Evolutionary conservation across 2,113 vertebrate species (phyloP), one percentile per base, ranked within the genome.

Genomic region (Ardeotis arabs): DNA sequence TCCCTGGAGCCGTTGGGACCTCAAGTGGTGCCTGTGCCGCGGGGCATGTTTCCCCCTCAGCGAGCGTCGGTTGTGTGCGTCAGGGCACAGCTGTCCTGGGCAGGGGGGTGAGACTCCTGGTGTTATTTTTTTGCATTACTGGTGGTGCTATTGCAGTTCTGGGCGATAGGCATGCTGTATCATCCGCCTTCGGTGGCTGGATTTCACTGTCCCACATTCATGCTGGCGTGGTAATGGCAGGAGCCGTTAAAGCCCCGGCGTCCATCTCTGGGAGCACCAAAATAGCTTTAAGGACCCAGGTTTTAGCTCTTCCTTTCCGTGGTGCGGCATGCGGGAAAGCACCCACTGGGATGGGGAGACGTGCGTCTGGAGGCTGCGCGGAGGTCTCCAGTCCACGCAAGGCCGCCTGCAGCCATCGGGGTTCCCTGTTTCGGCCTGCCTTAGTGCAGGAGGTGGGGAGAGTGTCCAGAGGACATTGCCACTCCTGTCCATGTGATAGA

Each of bases 51-150:
- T 64, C 22, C 72, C 31, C 28, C 56, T 73, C 53, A 12, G 56
- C 0, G 0, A 39, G 49, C 9, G 5, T 33, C 2, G 2, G 45
- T 70, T 22, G 24, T 33, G 1, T 14, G 55, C 6, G 2, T 21
- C 39, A 31, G 58, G 44, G 50, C 41, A 41, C 22, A 23, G 35
- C 75, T 52, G 33, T 17, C 23, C 29, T 31, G 33, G 23, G 12
- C 11, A 4, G 15, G 25, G 13, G 5, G 9, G 18, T 56, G 50
- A 12, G 69, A 74, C 2, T 2, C 19, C 35, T 21, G 13, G 8
- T 27, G 21, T 21, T 29, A 2, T 37, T 12, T 44, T 25, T 67
- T 50, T 62, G 13, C 14, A 9, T 52, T 73, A 10, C 12, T 66
- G 21, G 27, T 33, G 16, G 1, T 49, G 44, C 41, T 76, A 8